Percentiles rank a stretch among this genome's conserved stretches.
Evolutionary conservation across 2,888 invertebrate genomes (phyloP).

Genomic region (Aphrophora alni): DNA sequence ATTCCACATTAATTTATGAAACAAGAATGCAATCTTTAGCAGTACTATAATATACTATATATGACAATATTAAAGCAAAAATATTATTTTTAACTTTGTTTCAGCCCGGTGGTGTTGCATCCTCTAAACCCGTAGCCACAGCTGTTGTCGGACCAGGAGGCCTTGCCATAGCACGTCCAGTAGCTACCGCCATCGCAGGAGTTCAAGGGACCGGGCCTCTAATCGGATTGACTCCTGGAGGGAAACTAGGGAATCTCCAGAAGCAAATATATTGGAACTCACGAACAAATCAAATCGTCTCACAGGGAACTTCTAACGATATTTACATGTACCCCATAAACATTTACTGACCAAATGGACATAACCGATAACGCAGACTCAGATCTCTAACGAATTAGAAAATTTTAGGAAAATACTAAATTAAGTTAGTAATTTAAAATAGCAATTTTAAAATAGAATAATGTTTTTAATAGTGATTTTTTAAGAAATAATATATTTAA

Average conservation of each 20-base stretch:
- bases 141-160: slow-evolving; percentile 75
- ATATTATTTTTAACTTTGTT: no score
- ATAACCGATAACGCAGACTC: not conserved
- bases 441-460: no score
- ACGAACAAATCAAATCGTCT: not conserved
- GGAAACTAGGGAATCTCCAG: not conserved
- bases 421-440: no score
- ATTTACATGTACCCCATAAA: slow-evolving; percentile 23
- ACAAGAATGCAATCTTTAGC: no score
- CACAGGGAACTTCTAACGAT: not conserved
- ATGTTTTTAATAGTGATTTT: no score
- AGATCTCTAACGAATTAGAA: no score
- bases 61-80: no score
- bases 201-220: slow-evolving; percentile 55
- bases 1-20: no score
- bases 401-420: no score
- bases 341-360: slow-evolving; percentile 11
- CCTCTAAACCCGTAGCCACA: slow-evolving; percentile 73
- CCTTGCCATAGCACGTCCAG: slow-evolving; percentile 71
- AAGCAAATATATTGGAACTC: slow-evolving; percentile 21
- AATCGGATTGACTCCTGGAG: not conserved
- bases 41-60: no score
- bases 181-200: slow-evolving; percentile 78
- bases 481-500: no score
- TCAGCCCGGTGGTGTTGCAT: slow-evolving; percentile 68